Percentiles rank a stretch among this genome's conserved stretches.
Evolutionary conservation across 2,113 vertebrate species (phyloP).

Genomic region (Pelodiscus sinensis): DNA sequence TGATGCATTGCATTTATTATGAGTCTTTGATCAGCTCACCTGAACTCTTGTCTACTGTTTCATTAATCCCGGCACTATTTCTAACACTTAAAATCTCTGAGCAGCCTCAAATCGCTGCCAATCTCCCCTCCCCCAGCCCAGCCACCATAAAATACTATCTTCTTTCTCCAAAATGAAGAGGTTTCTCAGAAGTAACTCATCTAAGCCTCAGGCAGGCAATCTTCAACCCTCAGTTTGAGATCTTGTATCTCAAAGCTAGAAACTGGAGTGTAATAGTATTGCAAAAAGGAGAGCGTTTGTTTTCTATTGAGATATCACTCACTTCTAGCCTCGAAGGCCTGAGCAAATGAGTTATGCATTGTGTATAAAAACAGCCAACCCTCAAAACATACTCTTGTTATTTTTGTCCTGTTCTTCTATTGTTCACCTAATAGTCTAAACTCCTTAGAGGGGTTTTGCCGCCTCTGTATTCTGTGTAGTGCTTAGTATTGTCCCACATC

Average conservation of each 20-base stretch:
- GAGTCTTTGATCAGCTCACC: neutral
- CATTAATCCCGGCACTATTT: neutral
- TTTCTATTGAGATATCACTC: neutral
- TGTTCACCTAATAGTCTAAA: neutral
- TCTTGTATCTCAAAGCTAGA: neutral
- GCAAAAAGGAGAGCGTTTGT: neutral
- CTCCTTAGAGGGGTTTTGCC: neutral
- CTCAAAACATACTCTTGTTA: neutral
- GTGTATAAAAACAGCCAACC: neutral
- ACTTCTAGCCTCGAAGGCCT: neutral
- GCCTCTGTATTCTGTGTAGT: neutral
- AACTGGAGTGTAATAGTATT: neutral
- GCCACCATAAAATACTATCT: neutral
- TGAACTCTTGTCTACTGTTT: neutral
- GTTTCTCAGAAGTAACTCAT: neutral
- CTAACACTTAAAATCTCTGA: neutral
- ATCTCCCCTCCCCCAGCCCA: neutral
- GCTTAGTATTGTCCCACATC: neutral
- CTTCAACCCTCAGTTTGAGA: neutral
- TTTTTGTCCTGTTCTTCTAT: neutral
- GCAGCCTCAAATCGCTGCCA: neutral
- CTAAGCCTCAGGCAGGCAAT: neutral
- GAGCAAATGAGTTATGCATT: neutral
- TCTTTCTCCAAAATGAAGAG: neutral
- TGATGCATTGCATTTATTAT: neutral